phyloP scores from a whole-genome alignment of 2,888 invertebrate species.

The Epiblema foenella region DNA sequence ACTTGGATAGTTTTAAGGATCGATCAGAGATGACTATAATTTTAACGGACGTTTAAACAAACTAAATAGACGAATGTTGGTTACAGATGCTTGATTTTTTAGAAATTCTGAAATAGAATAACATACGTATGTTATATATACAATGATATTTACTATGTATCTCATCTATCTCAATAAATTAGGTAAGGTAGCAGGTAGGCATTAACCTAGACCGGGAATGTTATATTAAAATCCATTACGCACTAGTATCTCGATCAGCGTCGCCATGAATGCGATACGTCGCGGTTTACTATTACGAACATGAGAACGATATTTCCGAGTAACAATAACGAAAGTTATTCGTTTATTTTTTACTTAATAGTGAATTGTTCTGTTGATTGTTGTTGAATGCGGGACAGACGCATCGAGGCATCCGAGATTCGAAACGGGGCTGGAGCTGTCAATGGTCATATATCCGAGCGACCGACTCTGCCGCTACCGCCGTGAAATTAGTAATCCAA shows the following conservation, averaged over 20 bases:
- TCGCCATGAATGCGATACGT: background rate
- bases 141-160: no score
- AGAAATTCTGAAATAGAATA: background rate
- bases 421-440: slow-evolving; percentile 56
- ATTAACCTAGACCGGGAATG: no score
- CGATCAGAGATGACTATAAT: slow-evolving; percentile 35
- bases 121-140: background rate
- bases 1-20: slow-evolving; percentile 62
- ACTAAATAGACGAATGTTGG: background rate
- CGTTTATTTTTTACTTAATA: background rate
- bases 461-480: slow-evolving; percentile 51
- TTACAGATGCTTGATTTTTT: background rate
- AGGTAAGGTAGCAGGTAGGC: no score
- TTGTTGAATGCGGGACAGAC: slow-evolving; percentile 24
- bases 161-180: no score
- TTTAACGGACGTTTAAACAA: background rate
- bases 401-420: slow-evolving; percentile 63
- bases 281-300: background rate
- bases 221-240: background rate
- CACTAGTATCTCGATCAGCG: background rate
- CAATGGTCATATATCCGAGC: slow-evolving; percentile 63
- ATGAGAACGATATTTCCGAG: background rate
- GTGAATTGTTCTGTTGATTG: background rate
- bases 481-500: slow-evolving; percentile 77
- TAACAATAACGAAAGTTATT: background rate